A percentile compares a stretch with the other conserved stretches of the same genome.
phyloP scores from a whole-genome alignment of 2,797 vertebrate species.

The Amphiprion clarkii region DNA sequence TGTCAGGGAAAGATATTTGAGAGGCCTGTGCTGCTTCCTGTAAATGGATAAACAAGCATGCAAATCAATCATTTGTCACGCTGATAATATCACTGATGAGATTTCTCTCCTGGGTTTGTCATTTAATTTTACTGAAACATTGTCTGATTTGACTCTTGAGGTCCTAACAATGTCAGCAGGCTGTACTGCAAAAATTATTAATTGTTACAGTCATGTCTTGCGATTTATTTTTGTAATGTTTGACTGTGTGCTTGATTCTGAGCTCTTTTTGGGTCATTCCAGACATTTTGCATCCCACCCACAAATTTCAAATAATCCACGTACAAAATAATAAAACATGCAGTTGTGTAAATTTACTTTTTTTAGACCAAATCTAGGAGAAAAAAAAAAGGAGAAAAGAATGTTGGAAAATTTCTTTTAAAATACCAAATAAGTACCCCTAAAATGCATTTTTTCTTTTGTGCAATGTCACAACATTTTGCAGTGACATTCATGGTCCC shows the following conservation, averaged over 20 bases:
- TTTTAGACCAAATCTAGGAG: no score
- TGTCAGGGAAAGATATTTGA: constrained; percentile 37
- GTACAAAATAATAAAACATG: no score
- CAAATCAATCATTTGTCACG: constrained; percentile 66
- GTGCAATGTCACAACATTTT: background rate
- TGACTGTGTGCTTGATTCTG: background rate
- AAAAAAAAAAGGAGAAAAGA: no score
- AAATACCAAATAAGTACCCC: no score
- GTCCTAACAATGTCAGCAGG: background rate
- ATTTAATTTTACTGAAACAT: constrained; percentile 45
- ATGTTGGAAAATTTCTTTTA: no score
- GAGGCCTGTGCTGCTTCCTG: constrained; percentile 40
- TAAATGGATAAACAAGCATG: constrained; percentile 52
- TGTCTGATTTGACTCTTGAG: constrained; percentile 9
- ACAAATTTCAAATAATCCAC: no score
- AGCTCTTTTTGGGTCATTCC: background rate
- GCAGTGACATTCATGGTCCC: background rate
- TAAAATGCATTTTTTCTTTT: no score
- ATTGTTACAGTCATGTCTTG: background rate
- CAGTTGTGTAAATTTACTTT: no score
- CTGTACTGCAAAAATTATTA: background rate
- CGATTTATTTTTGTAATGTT: constrained; percentile 6
- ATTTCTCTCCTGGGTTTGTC: constrained; percentile 31
- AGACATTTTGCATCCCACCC: no score
- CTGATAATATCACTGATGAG: constrained; percentile 45